Evolutionary conservation across 2,888 invertebrate genomes (phyloP).

Genomic region (Epinotia bilunana): DNA sequence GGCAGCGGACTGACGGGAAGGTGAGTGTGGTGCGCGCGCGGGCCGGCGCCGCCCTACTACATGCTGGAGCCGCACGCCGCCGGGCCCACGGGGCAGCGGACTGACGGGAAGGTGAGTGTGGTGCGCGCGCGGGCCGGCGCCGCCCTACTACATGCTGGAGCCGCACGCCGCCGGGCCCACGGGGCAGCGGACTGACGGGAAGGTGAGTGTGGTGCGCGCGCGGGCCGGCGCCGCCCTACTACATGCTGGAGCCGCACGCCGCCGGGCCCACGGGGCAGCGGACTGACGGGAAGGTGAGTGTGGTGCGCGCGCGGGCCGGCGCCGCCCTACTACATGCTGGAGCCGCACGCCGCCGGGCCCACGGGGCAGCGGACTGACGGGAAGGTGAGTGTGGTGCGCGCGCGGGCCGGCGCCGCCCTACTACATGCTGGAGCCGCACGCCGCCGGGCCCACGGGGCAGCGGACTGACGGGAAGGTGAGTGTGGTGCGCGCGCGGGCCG

Average conservation of each 20-base stretch:
- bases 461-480: constrained; percentile 68
- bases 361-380: constrained; percentile 71
- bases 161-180: constrained; percentile 75
- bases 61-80: constrained; percentile 80
- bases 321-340: constrained; percentile 74
- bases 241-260: constrained; percentile 79
- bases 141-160: constrained; percentile 75
- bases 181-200: constrained; percentile 68
- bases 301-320: constrained; percentile 64
- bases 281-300: constrained; percentile 68
- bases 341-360: constrained; percentile 75
- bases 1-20: constrained; percentile 68
- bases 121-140: constrained; percentile 61
- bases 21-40: constrained; percentile 69
- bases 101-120: constrained; percentile 74
- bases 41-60: constrained; percentile 65
- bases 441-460: constrained; percentile 71
- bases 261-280: constrained; percentile 72
- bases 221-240: constrained; percentile 64
- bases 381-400: constrained; percentile 70
- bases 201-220: constrained; percentile 69
- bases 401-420: constrained; percentile 62
- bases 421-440: constrained; percentile 79
- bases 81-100: constrained; percentile 68
- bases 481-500: constrained; percentile 65